Percentiles rank a stretch among this genome's conserved stretches.
Evolutionary conservation across 35 echinoderm and acorn worm species (phyloP).

Genomic region (Apostichopus californicus): DNA sequence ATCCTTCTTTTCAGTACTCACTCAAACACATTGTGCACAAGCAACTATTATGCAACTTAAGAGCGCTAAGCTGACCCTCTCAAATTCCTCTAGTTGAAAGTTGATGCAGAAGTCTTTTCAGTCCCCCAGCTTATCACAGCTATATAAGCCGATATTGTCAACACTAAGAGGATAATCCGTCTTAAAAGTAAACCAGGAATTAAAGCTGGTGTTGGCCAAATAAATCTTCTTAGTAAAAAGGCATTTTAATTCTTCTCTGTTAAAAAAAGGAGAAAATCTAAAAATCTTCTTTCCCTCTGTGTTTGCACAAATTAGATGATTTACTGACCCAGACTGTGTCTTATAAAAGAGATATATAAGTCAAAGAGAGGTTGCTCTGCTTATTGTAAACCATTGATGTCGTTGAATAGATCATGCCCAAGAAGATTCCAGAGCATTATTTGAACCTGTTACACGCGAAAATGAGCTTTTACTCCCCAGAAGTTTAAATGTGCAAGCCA

Average conservation of each 20-base stretch:
- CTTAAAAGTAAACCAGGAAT: not conserved
- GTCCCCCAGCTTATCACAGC: not conserved
- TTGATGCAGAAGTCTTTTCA: not conserved
- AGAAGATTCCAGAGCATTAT: not conserved
- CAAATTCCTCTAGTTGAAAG: too few species aligned
- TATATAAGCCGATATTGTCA: conserved; percentile 21
- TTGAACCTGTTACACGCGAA: too few species aligned
- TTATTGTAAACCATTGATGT: too few species aligned
- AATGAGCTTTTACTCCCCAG: too few species aligned
- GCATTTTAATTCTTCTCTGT: not conserved
- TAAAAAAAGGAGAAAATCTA: not conserved
- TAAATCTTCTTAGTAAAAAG: not conserved
- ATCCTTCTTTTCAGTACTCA: too few species aligned
- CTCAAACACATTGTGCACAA: too few species aligned
- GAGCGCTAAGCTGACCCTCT: too few species aligned
- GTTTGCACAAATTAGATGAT: not conserved
- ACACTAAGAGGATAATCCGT: not conserved
- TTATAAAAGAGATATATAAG: not conserved
- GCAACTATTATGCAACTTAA: too few species aligned
- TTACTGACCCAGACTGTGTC: not conserved
- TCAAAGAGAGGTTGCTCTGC: not conserved
- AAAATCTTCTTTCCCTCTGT: not conserved
- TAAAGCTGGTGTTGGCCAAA: conserved; percentile 18
- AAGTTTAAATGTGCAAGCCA: too few species aligned
- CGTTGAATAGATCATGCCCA: not conserved